Evolutionary conservation across 2,888 invertebrate species (phyloP).

Genomic region (Callinectes sapidus): DNA sequence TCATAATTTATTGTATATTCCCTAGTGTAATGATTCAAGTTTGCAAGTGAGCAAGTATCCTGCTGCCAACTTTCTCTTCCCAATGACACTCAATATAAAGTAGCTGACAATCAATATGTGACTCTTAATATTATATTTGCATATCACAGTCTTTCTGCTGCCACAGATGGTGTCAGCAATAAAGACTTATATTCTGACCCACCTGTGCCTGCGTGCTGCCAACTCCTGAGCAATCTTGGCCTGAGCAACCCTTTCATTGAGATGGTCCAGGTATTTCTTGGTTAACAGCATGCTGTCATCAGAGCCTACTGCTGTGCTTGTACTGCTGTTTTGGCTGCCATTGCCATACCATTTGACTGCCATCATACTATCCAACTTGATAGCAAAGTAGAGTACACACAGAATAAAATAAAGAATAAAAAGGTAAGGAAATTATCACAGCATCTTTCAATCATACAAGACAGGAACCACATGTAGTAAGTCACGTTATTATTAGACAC

Average conservation of each 20-base stretch:
- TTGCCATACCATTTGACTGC: background rate
- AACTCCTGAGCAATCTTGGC: slow-evolving; percentile 59
- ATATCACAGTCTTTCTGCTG: background rate
- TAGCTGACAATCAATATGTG: background rate
- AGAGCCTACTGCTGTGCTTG: background rate
- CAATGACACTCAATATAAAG: background rate
- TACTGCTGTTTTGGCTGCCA: slow-evolving; percentile 33
- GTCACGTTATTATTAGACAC: too few species aligned
- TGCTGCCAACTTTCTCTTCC: background rate
- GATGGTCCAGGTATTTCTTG: slow-evolving; percentile 38
- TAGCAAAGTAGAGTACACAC: background rate
- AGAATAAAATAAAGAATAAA: background rate
- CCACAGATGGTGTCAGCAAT: background rate
- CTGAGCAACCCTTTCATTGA: slow-evolving; percentile 49
- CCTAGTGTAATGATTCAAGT: too few species aligned
- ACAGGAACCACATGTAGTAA: too few species aligned
- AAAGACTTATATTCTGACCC: background rate
- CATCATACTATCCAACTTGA: background rate
- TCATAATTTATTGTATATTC: too few species aligned
- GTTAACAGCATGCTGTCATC: slow-evolving; percentile 41
- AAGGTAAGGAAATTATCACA: background rate
- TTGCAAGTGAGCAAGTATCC: background rate
- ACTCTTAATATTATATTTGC: too few species aligned
- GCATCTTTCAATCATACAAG: too few species aligned
- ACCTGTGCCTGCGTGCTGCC: slow-evolving; percentile 59